Conservation (phyloP, 2,888 invertebrate genomes). For the Ashinkailepas kermadecensis region DNA sequence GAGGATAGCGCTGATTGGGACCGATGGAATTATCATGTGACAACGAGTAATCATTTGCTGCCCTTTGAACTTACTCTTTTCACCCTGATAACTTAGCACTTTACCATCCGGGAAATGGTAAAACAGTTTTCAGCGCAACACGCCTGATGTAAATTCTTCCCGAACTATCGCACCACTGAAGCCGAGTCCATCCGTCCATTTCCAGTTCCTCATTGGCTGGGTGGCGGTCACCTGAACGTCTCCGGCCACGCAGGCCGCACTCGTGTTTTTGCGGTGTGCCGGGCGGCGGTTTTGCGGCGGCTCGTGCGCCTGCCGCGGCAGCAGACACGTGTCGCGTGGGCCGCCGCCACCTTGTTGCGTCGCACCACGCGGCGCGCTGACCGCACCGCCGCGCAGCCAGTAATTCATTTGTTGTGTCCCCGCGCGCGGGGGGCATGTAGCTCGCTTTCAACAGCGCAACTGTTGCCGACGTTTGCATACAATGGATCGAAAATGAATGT, state of each 20-base stretch:
- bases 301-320: background rate
- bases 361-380: background rate
- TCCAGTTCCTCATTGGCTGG: too few relatives aligned
- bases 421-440: constrained; percentile 9
- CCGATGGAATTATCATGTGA: too few relatives aligned
- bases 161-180: too few relatives aligned
- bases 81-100: too few relatives aligned
- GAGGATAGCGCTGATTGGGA: too few relatives aligned
- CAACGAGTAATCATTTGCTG: too few relatives aligned
- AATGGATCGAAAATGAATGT: constrained; percentile 19
- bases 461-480: constrained; percentile 6
- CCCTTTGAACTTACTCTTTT: too few relatives aligned
- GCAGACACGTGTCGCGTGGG: background rate
- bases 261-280: background rate
- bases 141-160: too few relatives aligned
- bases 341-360: background rate
- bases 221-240: too few relatives aligned
- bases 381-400: background rate
- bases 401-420: constrained; percentile 21
- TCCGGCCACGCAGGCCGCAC: background rate
- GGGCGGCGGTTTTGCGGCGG: background rate
- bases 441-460: background rate
- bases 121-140: too few relatives aligned
- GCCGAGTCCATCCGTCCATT: too few relatives aligned
- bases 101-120: too few relatives aligned